Evolutionary conservation across 2,113 vertebrate species (phyloP).

Genomic region (Murina feae): DNA sequence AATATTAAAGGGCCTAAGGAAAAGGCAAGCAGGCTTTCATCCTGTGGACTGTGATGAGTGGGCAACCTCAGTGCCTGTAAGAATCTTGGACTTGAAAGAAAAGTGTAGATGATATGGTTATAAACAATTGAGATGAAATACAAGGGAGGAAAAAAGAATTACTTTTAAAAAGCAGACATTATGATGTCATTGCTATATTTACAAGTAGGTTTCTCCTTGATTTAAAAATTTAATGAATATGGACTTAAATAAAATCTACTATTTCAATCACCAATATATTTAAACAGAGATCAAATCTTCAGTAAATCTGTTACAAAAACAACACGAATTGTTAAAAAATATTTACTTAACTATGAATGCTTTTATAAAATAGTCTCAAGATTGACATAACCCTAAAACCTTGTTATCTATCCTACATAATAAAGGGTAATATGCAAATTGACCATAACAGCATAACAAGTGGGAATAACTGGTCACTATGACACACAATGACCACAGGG

Average conservation of each 20-base stretch:
- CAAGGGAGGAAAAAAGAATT: not conserved
- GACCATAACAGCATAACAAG: no score
- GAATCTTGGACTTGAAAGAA: not conserved
- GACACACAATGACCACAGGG: no score
- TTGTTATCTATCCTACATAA: not conserved
- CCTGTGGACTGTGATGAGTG: not conserved
- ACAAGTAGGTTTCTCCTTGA: not conserved
- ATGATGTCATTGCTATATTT: not conserved
- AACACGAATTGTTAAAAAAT: conserved; percentile 8
- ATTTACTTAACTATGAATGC: not conserved
- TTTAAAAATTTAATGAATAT: not conserved
- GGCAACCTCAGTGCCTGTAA: not conserved
- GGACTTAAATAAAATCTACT: conserved; percentile 6
- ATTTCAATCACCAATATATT: not conserved
- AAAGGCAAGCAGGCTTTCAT: conserved; percentile 12
- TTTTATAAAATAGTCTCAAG: conserved; percentile 17
- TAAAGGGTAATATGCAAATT: no score
- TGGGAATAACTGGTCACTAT: no score
- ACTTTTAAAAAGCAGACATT: not conserved
- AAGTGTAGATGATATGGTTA: not conserved
- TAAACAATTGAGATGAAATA: not conserved
- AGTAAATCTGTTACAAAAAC: not conserved
- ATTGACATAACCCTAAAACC: not conserved
- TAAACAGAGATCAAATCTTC: conserved; percentile 4
- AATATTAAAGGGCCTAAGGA: not conserved